phyloP scores from a whole-genome alignment of 2,797 vertebrate genomes.

The Clarias pachynema region DNA sequence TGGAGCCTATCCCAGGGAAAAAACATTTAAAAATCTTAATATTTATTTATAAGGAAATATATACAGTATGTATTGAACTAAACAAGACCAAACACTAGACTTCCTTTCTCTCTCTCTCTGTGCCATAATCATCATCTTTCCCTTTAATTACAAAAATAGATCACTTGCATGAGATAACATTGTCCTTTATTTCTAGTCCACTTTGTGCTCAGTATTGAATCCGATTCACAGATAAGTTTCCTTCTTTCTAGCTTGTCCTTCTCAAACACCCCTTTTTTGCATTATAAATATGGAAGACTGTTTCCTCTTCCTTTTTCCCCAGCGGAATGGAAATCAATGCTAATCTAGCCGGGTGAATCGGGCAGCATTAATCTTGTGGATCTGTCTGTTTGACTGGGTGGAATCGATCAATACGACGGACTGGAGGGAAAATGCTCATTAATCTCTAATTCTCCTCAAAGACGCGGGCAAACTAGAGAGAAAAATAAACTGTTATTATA shows the following conservation, averaged over 20 bases:
- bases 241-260: neutral
- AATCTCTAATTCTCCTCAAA: slow-evolving; percentile 61
- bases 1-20: too few relatives aligned
- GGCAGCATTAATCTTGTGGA: slow-evolving; percentile 75
- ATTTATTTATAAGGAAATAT: too few relatives aligned
- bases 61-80: too few relatives aligned
- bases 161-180: neutral
- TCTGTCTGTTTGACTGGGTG: slow-evolving; percentile 66
- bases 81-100: neutral
- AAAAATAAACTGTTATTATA: slow-evolving; percentile 35
- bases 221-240: neutral
- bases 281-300: slow-evolving; percentile 39
- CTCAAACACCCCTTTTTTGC: slow-evolving; percentile 2
- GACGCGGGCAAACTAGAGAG: slow-evolving; percentile 21
- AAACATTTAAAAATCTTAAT: too few relatives aligned
- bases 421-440: slow-evolving; percentile 73
- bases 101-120: neutral
- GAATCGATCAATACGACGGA: slow-evolving; percentile 78
- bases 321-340: slow-evolving; percentile 78
- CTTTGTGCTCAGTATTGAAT: neutral
- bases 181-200: neutral
- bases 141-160: slow-evolving; percentile 7
- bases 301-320: slow-evolving; percentile 58
- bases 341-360: slow-evolving; percentile 72
- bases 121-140: neutral